A percentile compares a stretch with the other conserved stretches of the same genome.
These are phyloP conservation scores for Dascyllus trimaculatus DNA, from an alignment of 2,113 vertebrate species.

Conservation along the genomic window DNA sequence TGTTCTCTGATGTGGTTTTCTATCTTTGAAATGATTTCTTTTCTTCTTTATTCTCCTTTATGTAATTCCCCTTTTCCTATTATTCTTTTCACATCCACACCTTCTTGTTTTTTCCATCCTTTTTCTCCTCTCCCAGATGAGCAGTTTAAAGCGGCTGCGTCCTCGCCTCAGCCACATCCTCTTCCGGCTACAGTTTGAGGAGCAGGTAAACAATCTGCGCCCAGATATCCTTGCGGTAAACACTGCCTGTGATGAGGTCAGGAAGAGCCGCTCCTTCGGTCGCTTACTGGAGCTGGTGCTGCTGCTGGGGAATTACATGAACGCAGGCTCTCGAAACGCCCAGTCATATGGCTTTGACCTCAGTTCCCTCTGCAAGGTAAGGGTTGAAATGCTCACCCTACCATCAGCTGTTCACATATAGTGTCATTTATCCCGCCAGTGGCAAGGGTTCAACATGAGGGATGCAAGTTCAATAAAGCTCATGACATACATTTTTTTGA, in stretches of 20 bases:
- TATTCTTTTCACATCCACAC: not conserved
- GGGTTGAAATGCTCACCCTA: slow-evolving; percentile 56
- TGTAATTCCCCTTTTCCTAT: slow-evolving; percentile 68
- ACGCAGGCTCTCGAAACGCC: slow-evolving; percentile 96
- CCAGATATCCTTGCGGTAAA: slow-evolving; percentile 96
- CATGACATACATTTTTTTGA: not conserved
- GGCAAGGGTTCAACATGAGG: slow-evolving; percentile 19
- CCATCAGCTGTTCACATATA: slow-evolving; percentile 1
- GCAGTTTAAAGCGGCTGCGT: slow-evolving; percentile 91
- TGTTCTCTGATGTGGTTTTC: slow-evolving; percentile 39
- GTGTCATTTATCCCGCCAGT: not conserved
- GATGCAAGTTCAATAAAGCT: slow-evolving; percentile 12
- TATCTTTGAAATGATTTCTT: slow-evolving; percentile 14
- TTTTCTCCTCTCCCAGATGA: slow-evolving; percentile 89
- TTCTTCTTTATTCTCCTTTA: slow-evolving; percentile 9
- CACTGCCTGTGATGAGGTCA: slow-evolving; percentile 94
- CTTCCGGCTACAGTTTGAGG: slow-evolving; percentile 98
- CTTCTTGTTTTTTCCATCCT: slow-evolving; percentile 52
- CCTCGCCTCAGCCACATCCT: slow-evolving; percentile 96
- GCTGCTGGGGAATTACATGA: slow-evolving; percentile 98
- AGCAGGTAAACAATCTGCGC: slow-evolving; percentile 95
- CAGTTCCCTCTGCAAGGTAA: slow-evolving; percentile 97
- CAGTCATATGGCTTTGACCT: slow-evolving; percentile 96
- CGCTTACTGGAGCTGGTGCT: slow-evolving; percentile 94
- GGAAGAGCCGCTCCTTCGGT: slow-evolving; percentile 92